Conservation (phyloP, 2,113 vertebrate genomes). For the Gasterosteus nipponicus region DNA sequence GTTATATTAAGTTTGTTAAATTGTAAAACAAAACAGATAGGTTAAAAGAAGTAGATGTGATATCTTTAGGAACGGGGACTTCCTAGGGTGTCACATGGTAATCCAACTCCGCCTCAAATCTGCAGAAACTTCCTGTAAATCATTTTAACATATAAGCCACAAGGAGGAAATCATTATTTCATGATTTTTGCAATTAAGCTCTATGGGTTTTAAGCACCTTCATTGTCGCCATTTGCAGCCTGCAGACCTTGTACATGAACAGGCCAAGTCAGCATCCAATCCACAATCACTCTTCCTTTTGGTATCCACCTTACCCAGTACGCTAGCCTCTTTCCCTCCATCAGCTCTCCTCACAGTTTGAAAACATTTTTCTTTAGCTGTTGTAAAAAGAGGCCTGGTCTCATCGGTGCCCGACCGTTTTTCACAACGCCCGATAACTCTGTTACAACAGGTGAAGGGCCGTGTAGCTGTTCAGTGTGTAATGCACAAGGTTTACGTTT, state of each 20-base stretch:
- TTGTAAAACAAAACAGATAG: no score
- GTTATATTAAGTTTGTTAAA: neutral
- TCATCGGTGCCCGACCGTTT: neutral
- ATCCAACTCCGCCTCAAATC: neutral
- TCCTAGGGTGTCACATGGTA: neutral
- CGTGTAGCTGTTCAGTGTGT: neutral
- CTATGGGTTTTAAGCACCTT: neutral
- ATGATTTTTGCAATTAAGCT: neutral
- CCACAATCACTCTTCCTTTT: neutral
- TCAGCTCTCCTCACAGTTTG: slow-evolving; percentile 6
- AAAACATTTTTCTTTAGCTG: neutral
- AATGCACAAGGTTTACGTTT: neutral
- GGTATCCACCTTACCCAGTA: neutral
- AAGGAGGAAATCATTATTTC: neutral
- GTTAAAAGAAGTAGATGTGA: no score
- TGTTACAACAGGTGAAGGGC: neutral
- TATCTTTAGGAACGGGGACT: neutral
- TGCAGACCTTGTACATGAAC: neutral
- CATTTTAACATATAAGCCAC: neutral
- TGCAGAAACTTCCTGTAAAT: neutral
- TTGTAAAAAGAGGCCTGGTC: neutral
- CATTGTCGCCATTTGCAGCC: neutral
- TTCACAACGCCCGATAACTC: neutral
- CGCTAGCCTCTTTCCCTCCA: neutral
- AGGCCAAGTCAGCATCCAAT: neutral